Evolutionary conservation across 2,797 vertebrate species (phyloP).

Genomic region (Cyclopterus lumpus): DNA sequence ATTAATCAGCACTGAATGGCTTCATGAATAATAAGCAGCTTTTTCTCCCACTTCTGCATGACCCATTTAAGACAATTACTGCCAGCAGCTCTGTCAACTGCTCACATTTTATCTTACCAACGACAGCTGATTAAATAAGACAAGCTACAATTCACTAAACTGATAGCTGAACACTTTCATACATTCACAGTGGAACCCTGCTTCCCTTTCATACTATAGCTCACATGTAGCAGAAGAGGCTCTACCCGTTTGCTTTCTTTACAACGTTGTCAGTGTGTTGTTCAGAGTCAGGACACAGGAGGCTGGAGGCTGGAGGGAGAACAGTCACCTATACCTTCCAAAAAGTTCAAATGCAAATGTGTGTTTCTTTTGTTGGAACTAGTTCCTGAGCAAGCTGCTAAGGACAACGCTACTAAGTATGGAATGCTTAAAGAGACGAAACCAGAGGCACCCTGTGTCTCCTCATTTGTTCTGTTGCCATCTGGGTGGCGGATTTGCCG

Average conservation of each 20-base stretch:
- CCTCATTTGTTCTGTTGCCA: neutral
- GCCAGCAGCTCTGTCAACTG: slow-evolving; percentile 21
- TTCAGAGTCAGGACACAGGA: neutral
- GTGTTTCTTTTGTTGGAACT: neutral
- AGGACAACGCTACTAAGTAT: neutral
- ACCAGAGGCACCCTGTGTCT: neutral
- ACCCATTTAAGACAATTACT: slow-evolving; percentile 49
- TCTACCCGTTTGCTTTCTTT: neutral
- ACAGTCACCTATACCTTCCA: too few relatives aligned
- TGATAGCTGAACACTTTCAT: neutral
- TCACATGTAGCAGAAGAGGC: neutral
- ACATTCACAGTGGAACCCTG: neutral
- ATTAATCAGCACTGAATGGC: slow-evolving; percentile 37
- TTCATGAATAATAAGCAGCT: slow-evolving; percentile 53
- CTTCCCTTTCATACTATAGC: neutral
- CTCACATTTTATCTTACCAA: slow-evolving; percentile 20
- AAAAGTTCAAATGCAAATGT: neutral
- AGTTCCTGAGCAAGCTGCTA: neutral
- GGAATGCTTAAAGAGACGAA: neutral
- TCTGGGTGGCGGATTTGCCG: neutral
- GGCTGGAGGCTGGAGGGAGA: too few relatives aligned
- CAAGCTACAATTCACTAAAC: slow-evolving; percentile 2
- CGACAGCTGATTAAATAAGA: slow-evolving; percentile 13
- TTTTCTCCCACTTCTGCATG: slow-evolving; percentile 38
- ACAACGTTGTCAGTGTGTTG: neutral